Evolutionary conservation across 2,888 invertebrate genomes (phyloP).

Genomic region (Agriopis marginaria): DNA sequence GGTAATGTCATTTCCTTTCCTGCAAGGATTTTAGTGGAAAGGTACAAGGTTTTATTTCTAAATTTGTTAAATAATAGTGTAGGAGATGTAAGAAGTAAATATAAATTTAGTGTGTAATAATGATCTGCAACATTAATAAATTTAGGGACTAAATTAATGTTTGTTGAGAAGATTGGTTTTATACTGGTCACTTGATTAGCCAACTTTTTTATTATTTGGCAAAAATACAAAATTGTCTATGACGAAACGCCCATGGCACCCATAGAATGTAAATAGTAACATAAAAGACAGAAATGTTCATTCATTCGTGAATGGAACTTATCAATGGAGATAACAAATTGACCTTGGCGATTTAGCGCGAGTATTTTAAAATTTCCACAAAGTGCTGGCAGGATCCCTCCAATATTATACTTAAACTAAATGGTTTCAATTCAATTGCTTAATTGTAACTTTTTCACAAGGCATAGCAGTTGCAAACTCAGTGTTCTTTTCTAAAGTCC

Average conservation of each 20-base stretch:
- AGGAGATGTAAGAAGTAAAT: no score
- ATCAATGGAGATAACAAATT: conserved; percentile 14
- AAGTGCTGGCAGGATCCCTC: no score
- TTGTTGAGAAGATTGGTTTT: background rate
- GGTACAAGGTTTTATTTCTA: background rate
- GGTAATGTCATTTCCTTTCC: conserved; percentile 13
- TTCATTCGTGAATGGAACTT: conserved; percentile 25
- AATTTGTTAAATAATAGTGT: background rate
- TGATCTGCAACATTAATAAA: no score
- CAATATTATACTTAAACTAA: no score
- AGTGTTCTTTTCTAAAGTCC: no score
- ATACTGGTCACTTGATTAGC: background rate
- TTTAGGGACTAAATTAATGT: no score
- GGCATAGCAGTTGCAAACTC: no score
- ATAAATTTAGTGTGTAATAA: no score
- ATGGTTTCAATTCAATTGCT: no score
- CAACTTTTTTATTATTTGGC: background rate
- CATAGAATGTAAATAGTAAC: conserved; percentile 11
- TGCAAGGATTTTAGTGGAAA: no score
- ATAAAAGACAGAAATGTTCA: conserved; percentile 5
- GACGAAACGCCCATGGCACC: conserved; percentile 4
- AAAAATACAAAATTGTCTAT: conserved; percentile 19
- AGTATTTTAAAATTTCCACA: conserved; percentile 31
- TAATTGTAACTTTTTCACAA: no score
- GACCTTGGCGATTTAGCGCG: conserved; percentile 18